Evolutionary conservation across 2,797 vertebrate genomes (phyloP), one percentile per base, ranked within the genome.

Genomic region (Schizopygopsis pylzovi): DNA sequence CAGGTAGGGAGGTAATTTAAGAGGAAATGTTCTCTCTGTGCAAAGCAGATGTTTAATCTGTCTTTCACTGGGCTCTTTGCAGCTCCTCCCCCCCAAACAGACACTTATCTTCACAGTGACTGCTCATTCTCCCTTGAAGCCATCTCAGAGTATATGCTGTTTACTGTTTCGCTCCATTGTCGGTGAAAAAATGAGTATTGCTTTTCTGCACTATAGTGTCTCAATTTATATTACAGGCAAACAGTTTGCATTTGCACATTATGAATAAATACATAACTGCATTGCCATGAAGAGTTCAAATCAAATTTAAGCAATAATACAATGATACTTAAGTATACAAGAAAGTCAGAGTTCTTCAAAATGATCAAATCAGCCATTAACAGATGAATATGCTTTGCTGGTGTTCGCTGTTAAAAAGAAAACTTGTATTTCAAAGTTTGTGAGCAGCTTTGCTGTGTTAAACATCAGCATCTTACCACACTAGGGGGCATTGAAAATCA

Each of bases 101-200:
- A 88, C 87, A 79, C 92, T 94, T 85, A 90, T 91, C 87, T 87
- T 80, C 77, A 89, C 89, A 88, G 85, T 83, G 81, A 87, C 79
- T 87, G 86, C 88, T 85, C 78, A 89, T 90, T 92, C 76, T 78
- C 90, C 75, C 75, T 88, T 86, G 61, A 88, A 84, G 82, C 88
- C 16, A 20, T 59, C 81, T 85, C 81, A 12, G 84, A 86, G 70
- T 86, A 16, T 88, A 87, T 79, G 70, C 75, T 83, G 52, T 85
- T 87, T 63, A 52, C 54, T 79, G 11, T 63, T 75, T 37, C 56
- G 39, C 41, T 75, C 9, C 20, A 22, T 28, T 11, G 3, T 54
- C 65, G 28, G 15, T 61, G 6, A 47, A 61, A 76, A 39, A 72
- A 72, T 45, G 8, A 43, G 33, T 39, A 25, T 28, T 76, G 39